Conservation (phyloP, 2,888 invertebrate species). For the Geophilus truncorum region DNA sequence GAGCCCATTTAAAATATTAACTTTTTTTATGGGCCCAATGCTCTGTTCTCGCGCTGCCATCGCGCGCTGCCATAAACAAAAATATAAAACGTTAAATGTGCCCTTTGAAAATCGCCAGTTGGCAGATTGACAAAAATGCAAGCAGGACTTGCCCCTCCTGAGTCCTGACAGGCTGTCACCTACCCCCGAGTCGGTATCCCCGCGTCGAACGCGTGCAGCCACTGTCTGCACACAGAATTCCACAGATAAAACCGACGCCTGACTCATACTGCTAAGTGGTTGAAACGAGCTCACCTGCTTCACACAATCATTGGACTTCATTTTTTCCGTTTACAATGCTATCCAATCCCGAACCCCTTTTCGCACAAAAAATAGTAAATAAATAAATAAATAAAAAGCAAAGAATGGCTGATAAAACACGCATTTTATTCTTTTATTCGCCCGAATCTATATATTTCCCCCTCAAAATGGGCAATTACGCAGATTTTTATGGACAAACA, state of each 20-base stretch:
- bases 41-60: too few relatives aligned
- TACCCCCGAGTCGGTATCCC: background rate
- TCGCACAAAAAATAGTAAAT: background rate
- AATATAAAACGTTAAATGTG: background rate
- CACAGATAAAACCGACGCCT: constrained; percentile 6
- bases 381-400: background rate
- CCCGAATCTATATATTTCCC: too few relatives aligned
- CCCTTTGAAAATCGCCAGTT: background rate
- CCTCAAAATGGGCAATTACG: too few relatives aligned
- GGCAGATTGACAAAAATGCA: background rate
- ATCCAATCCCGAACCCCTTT: background rate
- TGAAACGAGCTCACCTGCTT: constrained; percentile 12
- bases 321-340: background rate
- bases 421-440: background rate
- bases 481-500: too few relatives aligned
- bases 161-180: background rate
- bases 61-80: background rate
- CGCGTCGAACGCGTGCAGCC: background rate
- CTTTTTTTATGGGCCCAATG: background rate
- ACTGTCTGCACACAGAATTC: background rate
- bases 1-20: background rate
- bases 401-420: too few relatives aligned
- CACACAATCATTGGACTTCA: background rate
- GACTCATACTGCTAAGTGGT: constrained; percentile 5
- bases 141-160: background rate